phyloP scores from a whole-genome alignment of 2,113 vertebrate species.

The Buteo buteo region DNA sequence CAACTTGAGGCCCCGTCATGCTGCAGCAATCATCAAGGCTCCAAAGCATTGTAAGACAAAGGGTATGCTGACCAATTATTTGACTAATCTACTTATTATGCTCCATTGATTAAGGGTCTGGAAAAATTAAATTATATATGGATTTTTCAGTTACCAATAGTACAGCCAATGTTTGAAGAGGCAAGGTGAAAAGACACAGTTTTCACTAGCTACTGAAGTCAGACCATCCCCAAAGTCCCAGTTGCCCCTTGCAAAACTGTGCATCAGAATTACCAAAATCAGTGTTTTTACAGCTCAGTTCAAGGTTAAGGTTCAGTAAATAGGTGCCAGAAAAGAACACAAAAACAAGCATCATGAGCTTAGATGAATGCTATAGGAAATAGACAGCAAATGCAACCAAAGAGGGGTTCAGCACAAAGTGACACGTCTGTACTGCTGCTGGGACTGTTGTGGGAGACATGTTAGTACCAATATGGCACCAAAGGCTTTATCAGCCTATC shows the following conservation, averaged over 20 bases:
- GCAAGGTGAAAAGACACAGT: not conserved
- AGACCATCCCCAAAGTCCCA: not conserved
- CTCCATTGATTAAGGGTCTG: not conserved
- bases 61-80: not conserved
- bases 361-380: not conserved
- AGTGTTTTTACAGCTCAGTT: not conserved
- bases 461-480: not conserved
- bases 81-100: not conserved
- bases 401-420: not conserved
- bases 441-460: not conserved
- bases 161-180: not conserved
- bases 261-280: not conserved
- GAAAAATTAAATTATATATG: not conserved
- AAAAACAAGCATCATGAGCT: not conserved
- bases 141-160: not conserved
- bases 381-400: not conserved
- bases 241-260: not conserved
- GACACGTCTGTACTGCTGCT: not conserved
- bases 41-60: not conserved
- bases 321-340: not conserved
- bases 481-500: not conserved
- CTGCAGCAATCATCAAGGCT: not conserved
- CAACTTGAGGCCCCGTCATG: rapidly evolving
- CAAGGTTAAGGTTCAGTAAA: not conserved
- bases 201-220: not conserved